Percentiles rank a stretch among this genome's conserved stretches.
phyloP scores from a whole-genome alignment of 2,113 vertebrate genomes.

The Antechinus flavipes region DNA sequence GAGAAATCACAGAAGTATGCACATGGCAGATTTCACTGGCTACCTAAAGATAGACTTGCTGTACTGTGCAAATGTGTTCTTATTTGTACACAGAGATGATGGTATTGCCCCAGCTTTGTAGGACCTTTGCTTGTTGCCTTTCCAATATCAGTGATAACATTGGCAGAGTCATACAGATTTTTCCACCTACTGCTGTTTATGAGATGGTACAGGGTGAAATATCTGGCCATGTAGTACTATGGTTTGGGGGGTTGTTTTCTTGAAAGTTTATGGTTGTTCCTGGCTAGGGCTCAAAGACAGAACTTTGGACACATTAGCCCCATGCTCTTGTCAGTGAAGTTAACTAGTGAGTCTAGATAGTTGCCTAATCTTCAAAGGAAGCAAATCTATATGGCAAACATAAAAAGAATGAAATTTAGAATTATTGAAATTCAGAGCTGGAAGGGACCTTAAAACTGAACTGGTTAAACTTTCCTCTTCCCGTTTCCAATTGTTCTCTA shows the following conservation, averaged over 20 bases:
- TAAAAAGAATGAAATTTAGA: not conserved
- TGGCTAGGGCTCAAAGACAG: not conserved
- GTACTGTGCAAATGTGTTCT: slow-evolving; percentile 41
- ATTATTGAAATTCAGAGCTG: not conserved
- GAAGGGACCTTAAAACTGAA: not conserved
- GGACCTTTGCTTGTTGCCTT: slow-evolving; percentile 16
- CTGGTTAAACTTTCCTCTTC: not conserved
- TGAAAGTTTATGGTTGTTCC: not conserved
- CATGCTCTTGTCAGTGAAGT: not conserved
- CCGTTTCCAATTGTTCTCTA: not conserved
- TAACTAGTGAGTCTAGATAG: not conserved
- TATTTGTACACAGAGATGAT: slow-evolving; percentile 5
- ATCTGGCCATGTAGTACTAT: not conserved
- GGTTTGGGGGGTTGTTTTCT: not conserved
- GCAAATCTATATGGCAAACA: not conserved
- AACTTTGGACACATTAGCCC: not conserved
- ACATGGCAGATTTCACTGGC: slow-evolving; percentile 12
- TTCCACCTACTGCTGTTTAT: not conserved
- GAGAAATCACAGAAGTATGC: slow-evolving; percentile 16
- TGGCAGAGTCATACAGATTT: slow-evolving; percentile 15
- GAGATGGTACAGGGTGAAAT: not conserved
- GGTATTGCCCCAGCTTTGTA: not conserved
- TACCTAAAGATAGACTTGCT: not conserved
- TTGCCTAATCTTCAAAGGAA: not conserved
- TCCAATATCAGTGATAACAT: not conserved